phyloP scores from a whole-genome alignment of 2,888 invertebrate genomes.

The Exocentrus adspersus region DNA sequence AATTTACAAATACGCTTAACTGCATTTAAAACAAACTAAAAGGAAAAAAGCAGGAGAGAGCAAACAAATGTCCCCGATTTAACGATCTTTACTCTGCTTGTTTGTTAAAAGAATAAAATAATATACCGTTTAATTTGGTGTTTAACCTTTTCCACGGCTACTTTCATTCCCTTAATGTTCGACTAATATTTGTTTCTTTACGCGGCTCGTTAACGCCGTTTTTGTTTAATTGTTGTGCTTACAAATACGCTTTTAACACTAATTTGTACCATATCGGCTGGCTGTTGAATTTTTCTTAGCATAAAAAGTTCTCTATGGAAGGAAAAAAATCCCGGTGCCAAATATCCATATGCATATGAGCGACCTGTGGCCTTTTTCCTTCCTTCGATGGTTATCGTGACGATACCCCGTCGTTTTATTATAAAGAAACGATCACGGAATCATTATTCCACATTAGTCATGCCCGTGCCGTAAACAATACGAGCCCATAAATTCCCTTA shows the following conservation, averaged over 20 bases:
- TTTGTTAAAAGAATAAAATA: slow-evolving; percentile 1
- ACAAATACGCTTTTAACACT: slow-evolving; percentile 17
- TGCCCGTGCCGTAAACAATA: slow-evolving; percentile 12
- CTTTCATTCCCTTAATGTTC: slow-evolving; percentile 1
- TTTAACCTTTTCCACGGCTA: slow-evolving; percentile 7
- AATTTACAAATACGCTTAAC: too few relatives aligned
- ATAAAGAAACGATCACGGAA: slow-evolving; percentile 16
- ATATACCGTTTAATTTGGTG: neutral
- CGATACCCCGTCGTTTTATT: slow-evolving; percentile 11
- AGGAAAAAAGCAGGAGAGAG: neutral
- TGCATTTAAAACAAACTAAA: neutral
- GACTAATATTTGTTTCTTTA: slow-evolving; percentile 7
- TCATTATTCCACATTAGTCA: slow-evolving; percentile 24
- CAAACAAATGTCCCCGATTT: neutral
- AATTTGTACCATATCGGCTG: neutral
- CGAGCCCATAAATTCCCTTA: slow-evolving; percentile 11
- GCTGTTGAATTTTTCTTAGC: slow-evolving; percentile 2
- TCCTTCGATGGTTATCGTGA: neutral
- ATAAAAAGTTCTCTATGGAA: too few relatives aligned
- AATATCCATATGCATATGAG: too few relatives aligned
- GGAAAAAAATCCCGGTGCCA: too few relatives aligned
- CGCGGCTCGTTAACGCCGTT: neutral
- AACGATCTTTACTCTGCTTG: neutral
- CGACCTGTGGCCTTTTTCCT: too few relatives aligned
- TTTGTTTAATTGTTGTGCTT: slow-evolving; percentile 8